Evolutionary conservation across 2,888 invertebrate genomes (phyloP).

Genomic region (Odontocerum albicorne): DNA sequence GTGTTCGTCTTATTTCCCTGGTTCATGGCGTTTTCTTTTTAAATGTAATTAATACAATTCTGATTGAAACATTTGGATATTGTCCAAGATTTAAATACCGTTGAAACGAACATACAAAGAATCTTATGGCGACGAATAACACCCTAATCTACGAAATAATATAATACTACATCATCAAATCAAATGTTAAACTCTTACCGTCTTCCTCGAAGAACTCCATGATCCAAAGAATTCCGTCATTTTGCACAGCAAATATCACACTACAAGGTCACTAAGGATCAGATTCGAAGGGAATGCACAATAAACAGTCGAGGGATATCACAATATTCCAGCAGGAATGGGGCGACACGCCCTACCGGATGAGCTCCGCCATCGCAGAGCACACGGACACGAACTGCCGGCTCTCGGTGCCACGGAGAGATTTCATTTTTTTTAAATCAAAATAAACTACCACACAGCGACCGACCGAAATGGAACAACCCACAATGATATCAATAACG

Average conservation of each 20-base stretch:
- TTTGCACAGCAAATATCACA: conserved; percentile 16
- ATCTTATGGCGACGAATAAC: too few relatives aligned
- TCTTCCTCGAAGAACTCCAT: conserved; percentile 43
- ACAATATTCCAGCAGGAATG: too few relatives aligned
- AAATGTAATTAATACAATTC: too few relatives aligned
- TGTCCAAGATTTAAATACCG: not conserved
- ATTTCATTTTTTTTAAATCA: conserved; percentile 13
- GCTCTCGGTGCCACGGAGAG: not conserved
- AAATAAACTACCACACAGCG: conserved; percentile 9
- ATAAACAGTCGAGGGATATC: too few relatives aligned
- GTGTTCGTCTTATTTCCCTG: too few relatives aligned
- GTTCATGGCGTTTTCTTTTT: too few relatives aligned
- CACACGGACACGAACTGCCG: conserved; percentile 2
- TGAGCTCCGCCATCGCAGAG: conserved; percentile 2
- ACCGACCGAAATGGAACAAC: conserved; percentile 2
- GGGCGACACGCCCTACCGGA: not conserved
- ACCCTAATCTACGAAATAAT: too few relatives aligned
- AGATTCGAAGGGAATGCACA: too few relatives aligned
- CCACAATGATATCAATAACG: too few relatives aligned
- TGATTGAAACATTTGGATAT: not conserved
- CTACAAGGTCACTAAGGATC: too few relatives aligned
- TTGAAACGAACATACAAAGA: not conserved
- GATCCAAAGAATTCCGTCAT: conserved; percentile 58
- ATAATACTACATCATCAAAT: too few relatives aligned
- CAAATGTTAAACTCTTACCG: too few relatives aligned